phyloP scores from a whole-genome alignment of 2,888 invertebrate genomes.

The Poecilus cupreus region DNA sequence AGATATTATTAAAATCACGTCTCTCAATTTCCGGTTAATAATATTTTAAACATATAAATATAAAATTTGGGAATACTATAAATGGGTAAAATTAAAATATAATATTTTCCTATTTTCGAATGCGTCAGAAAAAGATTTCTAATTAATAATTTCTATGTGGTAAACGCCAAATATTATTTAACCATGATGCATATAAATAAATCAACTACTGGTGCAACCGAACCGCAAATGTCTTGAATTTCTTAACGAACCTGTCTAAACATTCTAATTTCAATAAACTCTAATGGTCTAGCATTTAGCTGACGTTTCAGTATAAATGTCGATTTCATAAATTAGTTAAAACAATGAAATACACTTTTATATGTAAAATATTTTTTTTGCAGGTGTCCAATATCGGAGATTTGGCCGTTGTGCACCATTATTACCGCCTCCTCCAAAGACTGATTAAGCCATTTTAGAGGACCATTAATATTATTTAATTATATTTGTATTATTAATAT shows the following conservation, averaged over 20 bases:
- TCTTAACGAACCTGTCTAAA: too few relatives aligned
- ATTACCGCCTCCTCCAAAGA: slow-evolving; percentile 10
- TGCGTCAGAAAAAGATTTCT: too few relatives aligned
- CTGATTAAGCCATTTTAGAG: not conserved
- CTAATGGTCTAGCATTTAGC: too few relatives aligned
- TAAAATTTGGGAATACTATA: not conserved
- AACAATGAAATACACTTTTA: not conserved
- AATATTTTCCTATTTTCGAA: too few relatives aligned
- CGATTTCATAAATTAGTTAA: too few relatives aligned
- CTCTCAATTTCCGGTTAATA: not conserved
- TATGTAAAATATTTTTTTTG: not conserved
- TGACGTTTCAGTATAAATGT: too few relatives aligned
- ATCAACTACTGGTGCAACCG: too few relatives aligned
- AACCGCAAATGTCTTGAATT: too few relatives aligned
- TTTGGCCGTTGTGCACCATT: slow-evolving; percentile 39
- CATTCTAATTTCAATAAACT: too few relatives aligned
- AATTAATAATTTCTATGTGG: not conserved
- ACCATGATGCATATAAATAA: too few relatives aligned
- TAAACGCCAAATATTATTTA: not conserved
- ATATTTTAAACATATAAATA: not conserved
- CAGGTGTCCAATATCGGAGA: slow-evolving; percentile 24
- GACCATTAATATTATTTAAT: too few relatives aligned
- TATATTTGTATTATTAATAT: not conserved
- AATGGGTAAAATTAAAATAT: too few relatives aligned
- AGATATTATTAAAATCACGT: not conserved